Evolutionary conservation across 2,888 invertebrate species (phyloP).

Genomic region (Clostera curtula): DNA sequence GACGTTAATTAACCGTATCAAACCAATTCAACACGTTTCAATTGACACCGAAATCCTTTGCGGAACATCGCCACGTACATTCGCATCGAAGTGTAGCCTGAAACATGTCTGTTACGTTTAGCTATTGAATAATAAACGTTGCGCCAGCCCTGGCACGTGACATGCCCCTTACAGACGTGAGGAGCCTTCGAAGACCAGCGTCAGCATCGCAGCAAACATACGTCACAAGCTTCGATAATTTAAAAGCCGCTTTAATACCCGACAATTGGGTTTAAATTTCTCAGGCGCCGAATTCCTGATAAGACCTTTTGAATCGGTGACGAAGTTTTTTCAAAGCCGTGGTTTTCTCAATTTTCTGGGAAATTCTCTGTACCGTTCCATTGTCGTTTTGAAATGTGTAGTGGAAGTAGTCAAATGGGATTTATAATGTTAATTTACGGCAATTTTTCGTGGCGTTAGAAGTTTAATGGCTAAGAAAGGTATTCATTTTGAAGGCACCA

Average conservation of each 20-base stretch:
- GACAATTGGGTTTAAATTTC: constrained; percentile 27
- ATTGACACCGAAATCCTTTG: not conserved
- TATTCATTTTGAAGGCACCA: too few species aligned
- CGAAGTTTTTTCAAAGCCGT: constrained; percentile 43
- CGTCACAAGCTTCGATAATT: constrained; percentile 25
- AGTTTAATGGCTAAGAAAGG: too few species aligned
- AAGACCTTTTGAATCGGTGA: constrained; percentile 19
- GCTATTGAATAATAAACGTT: constrained; percentile 62
- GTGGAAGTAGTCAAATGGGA: constrained; percentile 41
- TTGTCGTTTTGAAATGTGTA: constrained; percentile 51
- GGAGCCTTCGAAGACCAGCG: constrained; percentile 32
- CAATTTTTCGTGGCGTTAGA: constrained; percentile 32
- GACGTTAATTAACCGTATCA: not conserved
- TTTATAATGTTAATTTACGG: constrained; percentile 40
- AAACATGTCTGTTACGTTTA: constrained; percentile 55
- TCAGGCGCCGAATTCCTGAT: constrained; percentile 25
- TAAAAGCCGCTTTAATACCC: constrained; percentile 45
- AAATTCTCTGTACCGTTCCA: constrained; percentile 36
- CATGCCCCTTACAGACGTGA: constrained; percentile 43
- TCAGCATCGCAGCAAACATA: constrained; percentile 27
- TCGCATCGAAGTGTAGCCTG: constrained; percentile 19
- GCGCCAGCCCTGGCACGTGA: constrained; percentile 36
- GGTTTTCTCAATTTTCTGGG: constrained; percentile 46
- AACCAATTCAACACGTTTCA: not conserved
- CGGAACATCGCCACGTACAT: constrained; percentile 5